Percentiles rank a stretch among this genome's conserved stretches.
Evolutionary conservation across 2,888 invertebrate genomes (phyloP).

Genomic region (Metopia argyrocephala): DNA sequence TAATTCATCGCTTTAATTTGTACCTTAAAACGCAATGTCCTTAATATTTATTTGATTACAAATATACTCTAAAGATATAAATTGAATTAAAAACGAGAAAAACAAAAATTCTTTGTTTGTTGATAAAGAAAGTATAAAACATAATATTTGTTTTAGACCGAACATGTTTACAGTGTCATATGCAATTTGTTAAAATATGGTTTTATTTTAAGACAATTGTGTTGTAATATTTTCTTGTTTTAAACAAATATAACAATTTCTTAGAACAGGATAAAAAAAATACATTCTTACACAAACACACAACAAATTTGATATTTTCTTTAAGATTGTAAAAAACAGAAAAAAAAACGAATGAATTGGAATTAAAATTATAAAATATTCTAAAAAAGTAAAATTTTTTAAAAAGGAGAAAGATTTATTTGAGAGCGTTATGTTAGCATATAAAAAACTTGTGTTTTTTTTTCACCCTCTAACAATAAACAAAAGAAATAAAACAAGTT

Average conservation of each 20-base stretch:
- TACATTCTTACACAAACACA: background rate
- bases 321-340: background rate
- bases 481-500: too few relatives aligned
- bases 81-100: background rate
- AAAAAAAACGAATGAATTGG: background rate
- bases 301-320: background rate
- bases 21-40: too few relatives aligned
- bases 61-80: background rate
- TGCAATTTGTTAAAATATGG: conserved; percentile 46
- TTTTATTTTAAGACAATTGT: background rate
- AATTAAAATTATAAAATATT: too few relatives aligned
- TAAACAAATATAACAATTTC: conserved; percentile 7
- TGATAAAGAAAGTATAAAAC: conserved; percentile 12
- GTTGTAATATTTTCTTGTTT: conserved; percentile 20
- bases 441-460: too few relatives aligned
- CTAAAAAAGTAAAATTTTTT: too few relatives aligned
- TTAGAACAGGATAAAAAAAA: background rate
- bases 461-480: too few relatives aligned
- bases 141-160: conserved; percentile 43
- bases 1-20: too few relatives aligned
- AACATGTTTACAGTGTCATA: conserved; percentile 41
- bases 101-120: background rate
- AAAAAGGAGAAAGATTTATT: too few relatives aligned
- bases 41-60: too few relatives aligned
- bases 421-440: too few relatives aligned